Conservation (phyloP, 2,888 invertebrate genomes). For the Iselma pallidipennis region DNA sequence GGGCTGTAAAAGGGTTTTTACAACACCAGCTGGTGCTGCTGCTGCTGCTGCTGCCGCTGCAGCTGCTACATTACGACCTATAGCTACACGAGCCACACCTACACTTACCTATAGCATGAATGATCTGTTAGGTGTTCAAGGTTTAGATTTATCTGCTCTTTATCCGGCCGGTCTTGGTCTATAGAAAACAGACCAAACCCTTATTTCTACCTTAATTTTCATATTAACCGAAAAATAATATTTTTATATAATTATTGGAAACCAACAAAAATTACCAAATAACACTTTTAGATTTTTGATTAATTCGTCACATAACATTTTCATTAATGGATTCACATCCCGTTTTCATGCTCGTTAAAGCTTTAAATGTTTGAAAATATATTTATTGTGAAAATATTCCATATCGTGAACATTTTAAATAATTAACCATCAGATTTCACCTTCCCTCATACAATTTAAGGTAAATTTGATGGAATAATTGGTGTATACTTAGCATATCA, state of each 20-base stretch:
- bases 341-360: neutral
- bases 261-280: no score
- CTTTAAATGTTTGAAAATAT: neutral
- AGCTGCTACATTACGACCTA: conserved; percentile 51
- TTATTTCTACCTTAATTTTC: no score
- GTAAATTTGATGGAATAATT: neutral
- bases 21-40: conserved; percentile 45
- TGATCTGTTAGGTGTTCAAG: conserved; percentile 72
- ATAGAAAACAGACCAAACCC: conserved; percentile 56
- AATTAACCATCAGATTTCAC: neutral
- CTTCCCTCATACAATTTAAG: neutral
- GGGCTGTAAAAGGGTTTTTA: conserved; percentile 61
- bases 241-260: neutral
- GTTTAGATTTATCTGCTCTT: conserved; percentile 69
- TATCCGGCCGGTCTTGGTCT: conserved; percentile 74
- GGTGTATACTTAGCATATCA: neutral
- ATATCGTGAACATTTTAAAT: neutral
- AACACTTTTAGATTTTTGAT: no score
- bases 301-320: conserved; percentile 27
- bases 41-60: conserved; percentile 33
- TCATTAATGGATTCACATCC: no score
- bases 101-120: conserved; percentile 70
- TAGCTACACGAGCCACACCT: conserved; percentile 60
- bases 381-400: neutral
- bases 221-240: neutral